Evolutionary conservation across 2,797 vertebrate species (phyloP), one percentile per base, ranked within the genome.

Genomic region (Ambastaia sidthimunki): DNA sequence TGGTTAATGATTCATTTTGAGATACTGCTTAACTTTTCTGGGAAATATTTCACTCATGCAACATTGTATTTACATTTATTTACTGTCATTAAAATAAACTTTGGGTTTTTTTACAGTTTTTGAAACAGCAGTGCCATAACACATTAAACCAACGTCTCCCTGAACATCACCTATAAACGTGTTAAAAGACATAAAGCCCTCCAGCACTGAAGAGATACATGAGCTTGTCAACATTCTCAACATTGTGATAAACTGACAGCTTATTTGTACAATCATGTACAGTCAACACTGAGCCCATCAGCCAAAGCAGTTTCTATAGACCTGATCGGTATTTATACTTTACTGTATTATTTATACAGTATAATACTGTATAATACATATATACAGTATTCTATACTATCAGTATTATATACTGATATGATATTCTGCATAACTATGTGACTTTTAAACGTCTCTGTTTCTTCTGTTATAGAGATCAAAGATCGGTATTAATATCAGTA

Each of bases 401-500:
- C 28, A 28, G 28, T 28, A 28, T 28, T 28, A 28, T 28, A 28
- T 28, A 28, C 28, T 28, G 28, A 21, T 59, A 23, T 4, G 4
- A n/a, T 21, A 10, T 54, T 57, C 21, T 7, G 9, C 28, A 18
- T 34, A 34, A 28, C 16, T 16, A 44, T 44, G 59, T 31, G 31
- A 28, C 25, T 60, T 28, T 28, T 7, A 16, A 15, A 12, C 28
- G 21, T 23, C 37, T 6, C 37, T 10, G 41, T 44, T 34, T 65
- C 31, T 65, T 65, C 28, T n/a, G 9, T 5, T 31, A 13, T 13
- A n/a, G 37, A 44, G 48, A 66, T 57, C 3, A 80, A 80, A 67
- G 70, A 66, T n/a, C 34, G 57, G 4, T 55, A 44, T 13, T 44
- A 62, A 28, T 41, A 78, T 37, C 41, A 47, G n/a, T 12, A 12